A percentile compares a stretch with the other conserved stretches of the same genome.
phyloP scores from a whole-genome alignment of 2,113 vertebrate genomes.

The Hydrochoerus hydrochaeris region DNA sequence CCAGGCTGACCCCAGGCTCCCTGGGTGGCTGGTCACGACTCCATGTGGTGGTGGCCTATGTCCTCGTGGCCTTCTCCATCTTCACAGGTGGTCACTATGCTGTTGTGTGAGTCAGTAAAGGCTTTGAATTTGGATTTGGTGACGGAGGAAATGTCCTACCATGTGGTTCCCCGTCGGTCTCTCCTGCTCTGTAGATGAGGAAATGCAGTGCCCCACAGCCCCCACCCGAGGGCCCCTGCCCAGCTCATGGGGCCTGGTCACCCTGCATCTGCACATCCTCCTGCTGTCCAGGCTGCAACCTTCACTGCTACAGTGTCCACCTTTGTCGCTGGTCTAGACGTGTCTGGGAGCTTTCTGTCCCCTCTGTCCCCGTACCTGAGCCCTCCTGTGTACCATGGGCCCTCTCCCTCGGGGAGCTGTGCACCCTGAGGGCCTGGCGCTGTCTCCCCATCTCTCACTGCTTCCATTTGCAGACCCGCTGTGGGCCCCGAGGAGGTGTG shows the following conservation, averaged over 20 bases:
- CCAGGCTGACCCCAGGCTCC: not conserved
- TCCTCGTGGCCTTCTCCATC: not conserved
- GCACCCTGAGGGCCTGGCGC: not conserved
- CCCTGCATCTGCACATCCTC: not conserved
- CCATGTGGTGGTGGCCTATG: not conserved
- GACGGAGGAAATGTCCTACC: not conserved
- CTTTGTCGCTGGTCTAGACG: not conserved
- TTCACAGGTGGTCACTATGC: no score
- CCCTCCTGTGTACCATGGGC: not conserved
- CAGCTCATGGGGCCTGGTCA: not conserved
- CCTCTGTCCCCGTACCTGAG: not conserved
- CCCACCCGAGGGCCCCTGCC: not conserved
- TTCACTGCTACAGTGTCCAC: not conserved
- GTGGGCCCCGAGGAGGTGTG: rapidly evolving
- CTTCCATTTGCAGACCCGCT: no score
- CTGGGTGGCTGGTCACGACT: not conserved
- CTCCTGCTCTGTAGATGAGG: not conserved
- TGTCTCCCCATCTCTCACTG: not conserved
- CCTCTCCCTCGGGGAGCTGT: rapidly evolving
- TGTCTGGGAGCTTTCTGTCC: not conserved
- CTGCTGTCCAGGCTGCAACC: not conserved
- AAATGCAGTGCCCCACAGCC: not conserved
- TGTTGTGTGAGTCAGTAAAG: not conserved
- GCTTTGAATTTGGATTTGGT: no score
- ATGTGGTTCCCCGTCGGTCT: no score